phyloP scores from a whole-genome alignment of 2,797 vertebrate species.

The Parotocinclus haroldoi region DNA sequence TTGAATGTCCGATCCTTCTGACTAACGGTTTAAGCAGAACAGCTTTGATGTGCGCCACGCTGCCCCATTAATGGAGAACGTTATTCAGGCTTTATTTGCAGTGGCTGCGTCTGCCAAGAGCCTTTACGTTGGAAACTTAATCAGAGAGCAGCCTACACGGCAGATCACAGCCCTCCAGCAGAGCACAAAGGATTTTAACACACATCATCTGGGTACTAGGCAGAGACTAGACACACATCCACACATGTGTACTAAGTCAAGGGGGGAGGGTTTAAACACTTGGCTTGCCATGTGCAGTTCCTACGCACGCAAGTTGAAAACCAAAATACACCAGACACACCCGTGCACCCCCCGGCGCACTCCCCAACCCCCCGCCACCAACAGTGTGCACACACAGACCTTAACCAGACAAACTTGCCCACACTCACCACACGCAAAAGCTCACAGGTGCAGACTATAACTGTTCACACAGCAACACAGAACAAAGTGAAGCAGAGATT shows the following conservation, averaged over 20 bases:
- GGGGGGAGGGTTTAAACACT: no score
- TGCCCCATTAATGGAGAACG: constrained; percentile 64
- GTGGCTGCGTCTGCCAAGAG: constrained; percentile 56
- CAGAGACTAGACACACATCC: constrained; percentile 1
- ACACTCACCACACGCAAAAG: constrained; percentile 2
- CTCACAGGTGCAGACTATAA: constrained; percentile 30
- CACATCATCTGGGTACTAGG: constrained; percentile 12
- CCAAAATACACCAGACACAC: background rate
- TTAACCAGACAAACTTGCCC: constrained; percentile 11
- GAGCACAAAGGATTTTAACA: constrained; percentile 29
- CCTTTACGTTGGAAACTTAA: constrained; percentile 61
- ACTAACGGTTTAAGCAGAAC: constrained; percentile 66
- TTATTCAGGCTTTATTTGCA: constrained; percentile 66
- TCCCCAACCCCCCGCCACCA: background rate
- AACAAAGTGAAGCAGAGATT: constrained; percentile 52
- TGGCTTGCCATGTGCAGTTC: background rate
- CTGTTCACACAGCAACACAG: constrained; percentile 24
- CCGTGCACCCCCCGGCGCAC: no score
- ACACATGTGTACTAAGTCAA: background rate
- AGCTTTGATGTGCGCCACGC: constrained; percentile 68
- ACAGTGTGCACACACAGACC: constrained; percentile 16
- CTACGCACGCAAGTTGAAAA: background rate
- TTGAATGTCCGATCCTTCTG: constrained; percentile 63
- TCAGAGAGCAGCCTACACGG: constrained; percentile 49
- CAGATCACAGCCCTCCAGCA: constrained; percentile 41